Evolutionary conservation across 2,113 vertebrate species (phyloP).

Genomic region (Orientallactaga bullata): DNA sequence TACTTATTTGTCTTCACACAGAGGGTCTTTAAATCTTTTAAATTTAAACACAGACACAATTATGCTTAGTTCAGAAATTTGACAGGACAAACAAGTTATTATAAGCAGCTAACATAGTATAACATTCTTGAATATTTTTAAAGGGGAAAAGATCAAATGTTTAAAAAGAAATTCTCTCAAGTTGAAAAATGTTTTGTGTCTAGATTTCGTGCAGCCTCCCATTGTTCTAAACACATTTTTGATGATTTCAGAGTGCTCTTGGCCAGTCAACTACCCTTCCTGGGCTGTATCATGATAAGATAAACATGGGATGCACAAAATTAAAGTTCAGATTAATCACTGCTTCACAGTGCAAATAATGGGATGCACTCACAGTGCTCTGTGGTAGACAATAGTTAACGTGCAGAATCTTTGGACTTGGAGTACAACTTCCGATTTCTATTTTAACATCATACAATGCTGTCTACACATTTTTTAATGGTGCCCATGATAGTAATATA

Average conservation of each 20-base stretch:
- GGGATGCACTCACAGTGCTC: conserved; percentile 91
- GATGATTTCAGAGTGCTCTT: conserved; percentile 70
- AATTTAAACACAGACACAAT: not conserved
- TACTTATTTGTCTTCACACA: not conserved
- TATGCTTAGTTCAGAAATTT: not conserved
- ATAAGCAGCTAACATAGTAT: not conserved
- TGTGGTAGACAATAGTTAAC: conserved; percentile 95
- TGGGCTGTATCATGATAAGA: conserved; percentile 80
- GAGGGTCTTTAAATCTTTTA: not conserved
- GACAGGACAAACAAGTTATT: not conserved
- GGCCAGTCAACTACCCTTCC: conserved; percentile 30
- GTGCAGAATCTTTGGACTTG: conserved; percentile 92
- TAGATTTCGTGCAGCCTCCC: conserved; percentile 51
- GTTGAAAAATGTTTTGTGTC: conserved; percentile 43
- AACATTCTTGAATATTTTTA: not conserved
- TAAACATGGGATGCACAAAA: conserved; percentile 87
- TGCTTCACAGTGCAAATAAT: conserved; percentile 92
- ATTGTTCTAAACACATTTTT: conserved; percentile 64
- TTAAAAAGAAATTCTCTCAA: conserved; percentile 61
- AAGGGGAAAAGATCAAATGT: not conserved
- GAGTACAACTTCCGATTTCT: conserved; percentile 97
- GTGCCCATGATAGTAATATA: conserved; percentile 98
- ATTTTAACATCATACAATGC: conserved; percentile 93
- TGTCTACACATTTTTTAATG: conserved; percentile 99
- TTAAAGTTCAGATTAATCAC: conserved; percentile 90